Evolutionary conservation across 2,797 vertebrate species (phyloP), one percentile per base, ranked within the genome.

Genomic region (Tapera naevia): DNA sequence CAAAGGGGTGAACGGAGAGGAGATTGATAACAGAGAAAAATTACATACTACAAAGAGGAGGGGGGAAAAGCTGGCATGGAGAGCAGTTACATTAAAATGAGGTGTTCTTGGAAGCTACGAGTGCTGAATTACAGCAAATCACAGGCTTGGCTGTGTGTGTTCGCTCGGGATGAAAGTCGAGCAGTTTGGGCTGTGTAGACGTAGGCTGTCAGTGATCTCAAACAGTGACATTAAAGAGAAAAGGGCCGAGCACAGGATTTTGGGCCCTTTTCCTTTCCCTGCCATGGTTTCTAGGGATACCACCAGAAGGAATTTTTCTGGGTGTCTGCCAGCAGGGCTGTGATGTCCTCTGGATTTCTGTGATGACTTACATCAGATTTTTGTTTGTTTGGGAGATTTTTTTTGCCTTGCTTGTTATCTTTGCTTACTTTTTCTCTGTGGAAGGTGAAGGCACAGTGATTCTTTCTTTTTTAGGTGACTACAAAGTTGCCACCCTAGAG

Each of bases 281-380:
- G 53, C 30, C 11, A 0, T 30, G 43, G 23, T 57, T 53, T 62
- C 48, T 30, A 48, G 64, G 43, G 51, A 11, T 24, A 41, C 19
- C 41, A 15, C n/a, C 27, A 28, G 43, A n/a, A 16, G 5, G 25
- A n/a, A 23, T 41, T 33, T 46, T 50, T 62, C 50, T 30, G 45
- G 28, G 1, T 39, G 3, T 11, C 35, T 53, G 60, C 45, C 45
- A 25, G 46, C 1, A 0, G 25, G 82, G 25, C 1, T 41, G 39
- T 28, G 45, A n/a, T 60, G 73, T 73, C n/a, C 39, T 60, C 19
- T 54, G 56, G 35, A 76, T 46, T 32, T 39, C 35, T 35, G 46
- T 32, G 35, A 6, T 61, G 53, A 39, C 6, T 46, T 51, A 8
- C 35, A 22, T 17, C 39, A 43, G 50, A 24, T 46, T 13, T 53